phyloP scores from a whole-genome alignment of 2,113 vertebrate genomes.

The Rousettus leschenaultii region DNA sequence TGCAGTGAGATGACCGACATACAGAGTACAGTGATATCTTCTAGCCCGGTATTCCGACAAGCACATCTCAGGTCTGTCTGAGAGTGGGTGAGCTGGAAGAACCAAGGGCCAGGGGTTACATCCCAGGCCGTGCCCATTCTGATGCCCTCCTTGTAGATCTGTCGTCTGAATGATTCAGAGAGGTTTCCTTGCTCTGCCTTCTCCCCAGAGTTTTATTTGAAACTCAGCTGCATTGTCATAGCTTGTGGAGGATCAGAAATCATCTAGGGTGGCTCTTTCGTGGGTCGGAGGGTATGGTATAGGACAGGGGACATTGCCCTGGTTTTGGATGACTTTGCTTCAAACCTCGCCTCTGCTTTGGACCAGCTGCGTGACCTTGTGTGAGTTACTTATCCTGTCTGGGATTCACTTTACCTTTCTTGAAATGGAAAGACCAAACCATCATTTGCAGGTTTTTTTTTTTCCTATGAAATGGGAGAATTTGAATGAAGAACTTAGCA shows the following conservation, averaged over 20 bases:
- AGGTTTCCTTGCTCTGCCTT: not conserved
- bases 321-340: not conserved
- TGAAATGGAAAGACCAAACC: not conserved
- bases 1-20: rapidly evolving
- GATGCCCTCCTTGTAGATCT: not conserved
- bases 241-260: not conserved
- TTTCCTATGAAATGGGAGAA: not conserved
- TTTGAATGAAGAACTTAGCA: not conserved
- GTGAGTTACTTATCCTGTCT: not conserved
- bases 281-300: rapidly evolving
- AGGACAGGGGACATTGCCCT: not conserved
- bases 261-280: not conserved
- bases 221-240: not conserved
- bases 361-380: not conserved
- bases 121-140: not conserved
- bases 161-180: not conserved
- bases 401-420: not conserved
- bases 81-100: not conserved
- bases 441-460: not conserved
- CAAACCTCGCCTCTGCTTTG: not conserved
- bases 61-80: not conserved
- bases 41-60: not conserved
- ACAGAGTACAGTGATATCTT: rapidly evolving
- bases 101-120: not conserved
- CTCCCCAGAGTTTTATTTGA: not conserved